Evolutionary conservation across 2,113 vertebrate genomes (phyloP).

Genomic region (Xenopus laevis): DNA sequence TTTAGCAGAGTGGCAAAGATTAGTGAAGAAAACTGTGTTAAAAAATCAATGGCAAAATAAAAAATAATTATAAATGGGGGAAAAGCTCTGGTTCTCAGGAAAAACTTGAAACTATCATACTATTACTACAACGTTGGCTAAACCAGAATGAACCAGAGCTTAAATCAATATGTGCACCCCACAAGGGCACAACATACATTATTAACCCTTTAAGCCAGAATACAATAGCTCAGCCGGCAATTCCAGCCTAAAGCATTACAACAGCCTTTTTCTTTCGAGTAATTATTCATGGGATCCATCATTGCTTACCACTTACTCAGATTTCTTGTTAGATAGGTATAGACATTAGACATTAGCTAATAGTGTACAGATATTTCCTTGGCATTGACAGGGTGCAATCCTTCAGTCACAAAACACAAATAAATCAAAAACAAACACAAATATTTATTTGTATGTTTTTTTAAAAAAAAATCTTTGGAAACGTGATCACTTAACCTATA

Average conservation of each 20-base stretch:
- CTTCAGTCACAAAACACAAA: not conserved
- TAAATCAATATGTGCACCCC: not conserved
- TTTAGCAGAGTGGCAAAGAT: no score
- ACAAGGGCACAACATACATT: not conserved
- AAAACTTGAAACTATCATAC: no score
- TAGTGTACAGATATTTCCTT: not conserved
- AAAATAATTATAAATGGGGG: no score
- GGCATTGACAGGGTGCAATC: no score
- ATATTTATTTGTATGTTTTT: no score
- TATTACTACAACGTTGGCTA: not conserved
- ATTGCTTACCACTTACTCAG: not conserved
- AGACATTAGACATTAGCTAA: not conserved
- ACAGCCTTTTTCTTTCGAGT: not conserved
- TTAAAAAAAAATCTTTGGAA: conserved; percentile 1
- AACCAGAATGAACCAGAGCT: not conserved
- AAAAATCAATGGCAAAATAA: no score
- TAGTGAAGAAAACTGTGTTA: no score
- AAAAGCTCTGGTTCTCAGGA: no score
- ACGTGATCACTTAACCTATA: conserved; percentile 13
- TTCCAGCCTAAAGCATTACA: not conserved
- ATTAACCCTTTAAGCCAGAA: not conserved
- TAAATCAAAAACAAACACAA: no score
- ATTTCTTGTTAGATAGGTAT: not conserved
- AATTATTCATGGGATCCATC: not conserved
- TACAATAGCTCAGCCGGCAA: not conserved